Evolutionary conservation across 2,888 invertebrate genomes (phyloP).

Genomic region (Crematogaster levior): DNA sequence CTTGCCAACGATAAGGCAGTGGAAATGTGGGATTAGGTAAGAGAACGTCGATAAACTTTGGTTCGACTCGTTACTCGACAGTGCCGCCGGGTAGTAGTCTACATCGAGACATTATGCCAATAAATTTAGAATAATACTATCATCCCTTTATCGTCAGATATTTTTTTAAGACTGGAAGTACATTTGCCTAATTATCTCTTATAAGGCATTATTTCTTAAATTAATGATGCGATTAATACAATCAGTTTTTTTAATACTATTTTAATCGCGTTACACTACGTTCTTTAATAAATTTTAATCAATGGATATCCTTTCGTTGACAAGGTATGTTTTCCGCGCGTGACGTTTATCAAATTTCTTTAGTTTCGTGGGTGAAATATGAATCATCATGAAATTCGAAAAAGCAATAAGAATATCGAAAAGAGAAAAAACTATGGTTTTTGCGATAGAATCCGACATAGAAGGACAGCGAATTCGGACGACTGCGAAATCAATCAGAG

Average conservation of each 20-base stretch:
- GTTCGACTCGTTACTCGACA: conserved; percentile 49
- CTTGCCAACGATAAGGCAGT: conserved; percentile 46
- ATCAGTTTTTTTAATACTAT: not conserved
- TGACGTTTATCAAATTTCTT: conserved; percentile 1
- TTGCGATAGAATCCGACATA: not conserved
- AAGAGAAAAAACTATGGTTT: not conserved
- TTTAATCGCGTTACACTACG: not conserved
- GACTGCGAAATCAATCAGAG: conserved; percentile 79
- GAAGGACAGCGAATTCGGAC: conserved; percentile 34
- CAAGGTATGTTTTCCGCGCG: not conserved
- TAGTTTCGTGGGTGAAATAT: not conserved
- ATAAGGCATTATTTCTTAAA: not conserved
- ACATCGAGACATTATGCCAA: conserved; percentile 25
- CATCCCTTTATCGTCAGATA: not conserved
- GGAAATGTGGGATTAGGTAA: conserved; percentile 54
- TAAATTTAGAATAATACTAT: conserved; percentile 35
- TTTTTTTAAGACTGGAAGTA: not conserved
- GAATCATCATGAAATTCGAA: not conserved
- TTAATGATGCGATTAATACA: not conserved
- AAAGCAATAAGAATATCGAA: conserved; percentile 15
- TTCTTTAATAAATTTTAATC: not conserved
- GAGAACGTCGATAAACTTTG: conserved; percentile 51
- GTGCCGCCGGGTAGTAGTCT: conserved; percentile 22
- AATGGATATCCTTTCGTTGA: not conserved
- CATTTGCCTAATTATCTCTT: not conserved